These are phyloP conservation scores for Dolichomitus sp. DNA, from an alignment of 2,888 invertebrate species.

Conservation along the genomic window DNA sequence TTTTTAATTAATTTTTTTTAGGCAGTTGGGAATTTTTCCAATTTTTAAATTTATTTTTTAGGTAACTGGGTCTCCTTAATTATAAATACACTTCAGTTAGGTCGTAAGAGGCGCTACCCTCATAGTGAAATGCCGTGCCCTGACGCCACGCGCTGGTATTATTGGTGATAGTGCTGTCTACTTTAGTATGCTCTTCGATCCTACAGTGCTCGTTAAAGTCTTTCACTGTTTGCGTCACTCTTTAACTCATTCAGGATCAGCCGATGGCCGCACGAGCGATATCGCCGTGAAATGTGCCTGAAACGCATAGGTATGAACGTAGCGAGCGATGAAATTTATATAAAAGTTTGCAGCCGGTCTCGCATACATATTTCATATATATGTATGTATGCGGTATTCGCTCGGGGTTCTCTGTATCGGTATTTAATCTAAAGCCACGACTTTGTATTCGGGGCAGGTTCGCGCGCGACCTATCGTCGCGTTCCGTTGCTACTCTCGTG, in stretches of 20 bases:
- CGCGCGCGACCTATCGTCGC: conserved; percentile 57
- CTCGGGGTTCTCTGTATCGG: conserved; percentile 52
- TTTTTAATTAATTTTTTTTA: too few relatives aligned
- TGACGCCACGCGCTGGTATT: not conserved
- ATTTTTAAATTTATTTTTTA: too few relatives aligned
- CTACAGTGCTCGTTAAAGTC: not conserved
- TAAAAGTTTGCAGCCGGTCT: conserved; percentile 33
- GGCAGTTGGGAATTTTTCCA: too few relatives aligned
- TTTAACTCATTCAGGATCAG: conserved; percentile 6
- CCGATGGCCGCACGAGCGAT: not conserved
- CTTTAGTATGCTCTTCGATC: not conserved
- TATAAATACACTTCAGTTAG: not conserved
- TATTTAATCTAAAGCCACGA: conserved; percentile 68
- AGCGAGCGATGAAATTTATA: conserved; percentile 15
- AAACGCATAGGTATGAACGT: conserved; percentile 6
- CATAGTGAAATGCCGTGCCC: not conserved
- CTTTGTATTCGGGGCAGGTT: conserved; percentile 68
- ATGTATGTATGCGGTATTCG: conserved; percentile 19
- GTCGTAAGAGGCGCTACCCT: too few relatives aligned
- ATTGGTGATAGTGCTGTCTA: not conserved
- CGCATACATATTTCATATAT: conserved; percentile 32
- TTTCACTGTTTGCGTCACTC: not conserved
- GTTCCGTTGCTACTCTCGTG: conserved; percentile 51
- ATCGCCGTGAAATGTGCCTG: not conserved
- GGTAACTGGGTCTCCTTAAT: too few relatives aligned